Base-by-base conservation (phyloP, 92 coral and sea anemone species). In the Epizoanthus scotinus region DNA sequence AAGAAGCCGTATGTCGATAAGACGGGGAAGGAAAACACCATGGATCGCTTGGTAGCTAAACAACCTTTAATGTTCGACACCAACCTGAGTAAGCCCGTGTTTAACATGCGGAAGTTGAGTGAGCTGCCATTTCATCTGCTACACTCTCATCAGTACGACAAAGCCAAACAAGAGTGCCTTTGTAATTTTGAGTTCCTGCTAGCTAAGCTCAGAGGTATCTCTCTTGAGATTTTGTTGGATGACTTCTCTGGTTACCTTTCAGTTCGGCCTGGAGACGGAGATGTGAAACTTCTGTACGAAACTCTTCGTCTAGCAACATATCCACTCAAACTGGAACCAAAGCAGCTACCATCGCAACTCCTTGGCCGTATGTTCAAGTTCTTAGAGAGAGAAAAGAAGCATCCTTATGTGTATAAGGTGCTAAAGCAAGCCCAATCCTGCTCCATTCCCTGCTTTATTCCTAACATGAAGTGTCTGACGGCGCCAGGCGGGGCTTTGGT, bases 401-500 rank as follows among this genome's bases (percentile, higher is more conserved):
- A 87, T 68, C 98, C 99, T 24, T 85, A 72, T 79, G 86, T 96
- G 4, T 67, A 86, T 82, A 87, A 86, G 71, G 89, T 96, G 68
- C 90, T 96, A 55, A 57, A 91, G 77, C 90, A 96, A 82, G 95
- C 94, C 15, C 77, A 86, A 25, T 77, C 86, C 31, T 84, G 94
- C 38, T 85, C 94, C 19, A 82, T 74, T 28, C 90, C 98, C 18
- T 96, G 93, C 67, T 96, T 96, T 53, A 73, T 93, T 50, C 99
- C 99, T 31, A 91, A 96, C 75, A 22, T 84, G 84, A 96, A 91
- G 85, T 96, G 94, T 50, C 73, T 96, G 26, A 93, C 96, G 6
- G 97, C 99, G 6, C 97, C 99, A 14, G 99, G 99, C 2, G 99
- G 99, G 12, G 94, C 96, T 8, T 40, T 93, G 54, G 92, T 94